Base-by-base conservation (phyloP, 2,888 invertebrate genomes). In the Parapristionchus giblindavisi region DNA sequence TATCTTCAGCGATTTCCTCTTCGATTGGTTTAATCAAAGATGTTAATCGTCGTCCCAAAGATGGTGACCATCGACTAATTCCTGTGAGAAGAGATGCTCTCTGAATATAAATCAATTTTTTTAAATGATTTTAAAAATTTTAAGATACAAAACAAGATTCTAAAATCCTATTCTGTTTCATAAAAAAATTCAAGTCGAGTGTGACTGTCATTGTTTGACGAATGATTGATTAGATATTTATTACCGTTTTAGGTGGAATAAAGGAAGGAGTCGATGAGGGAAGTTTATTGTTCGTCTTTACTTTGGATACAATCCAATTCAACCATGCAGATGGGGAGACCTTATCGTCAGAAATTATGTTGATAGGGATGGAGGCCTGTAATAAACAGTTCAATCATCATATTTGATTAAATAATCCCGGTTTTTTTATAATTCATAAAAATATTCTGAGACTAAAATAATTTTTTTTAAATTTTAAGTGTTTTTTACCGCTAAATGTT, bases 341-440 rank as follows among this genome's bases (percentile, higher is more conserved):
- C 6, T 56, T 34, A 29, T 72, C 54, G 17, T 76, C 66, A 6
- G 36, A n/a, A 29, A 24, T 27, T 40, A 80, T 77, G 6, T 75
- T 66, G 11, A 85, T 78, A 2, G 84, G 81, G 38, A 83, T 84
- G 27, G 83, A 85, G 24, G 82, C 78, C 80, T 78, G 70, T 34
- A 77, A 76, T 21, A 75, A 52, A 77, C 24, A 21, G 32, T 34
- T 11, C 48, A 52, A 76, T 29, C n/a, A 61, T 29, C 24, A 32
- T 21, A 56, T 56, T 70, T n/a, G n/a, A n/a, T n/a, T n/a, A n/a
- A n/a, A n/a, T n/a, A n/a, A n/a, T n/a, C n/a, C n/a, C n/a, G n/a
- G n/a, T n/a, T n/a, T n/a, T n/a, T n/a, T n/a, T n/a, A n/a, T n/a
- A n/a, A n/a, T n/a, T n/a, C n/a, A n/a, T n/a, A n/a, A n/a, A n/a